Conservation (phyloP, 2,888 invertebrate genomes). For the Melangyna quadrimaculata region DNA sequence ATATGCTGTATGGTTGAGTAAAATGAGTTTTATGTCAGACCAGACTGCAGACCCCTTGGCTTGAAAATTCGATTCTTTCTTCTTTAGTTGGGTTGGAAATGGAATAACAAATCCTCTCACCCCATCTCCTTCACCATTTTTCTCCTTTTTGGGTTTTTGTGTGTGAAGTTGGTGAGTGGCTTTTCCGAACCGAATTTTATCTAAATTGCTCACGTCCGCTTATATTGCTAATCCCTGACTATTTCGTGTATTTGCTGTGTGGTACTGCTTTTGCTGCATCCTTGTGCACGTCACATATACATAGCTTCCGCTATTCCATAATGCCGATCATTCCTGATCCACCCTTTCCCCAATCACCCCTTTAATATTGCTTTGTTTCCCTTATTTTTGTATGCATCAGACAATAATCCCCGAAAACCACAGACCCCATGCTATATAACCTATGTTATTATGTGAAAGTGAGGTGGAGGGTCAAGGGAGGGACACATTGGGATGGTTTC, state of each 20-base stretch:
- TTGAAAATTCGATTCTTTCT: slow-evolving; percentile 65
- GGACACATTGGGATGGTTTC: not conserved
- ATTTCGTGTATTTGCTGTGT: slow-evolving; percentile 60
- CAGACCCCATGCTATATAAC: slow-evolving; percentile 43
- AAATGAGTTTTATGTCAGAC: slow-evolving; percentile 61
- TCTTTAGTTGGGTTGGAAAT: not conserved
- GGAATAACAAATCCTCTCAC: not conserved
- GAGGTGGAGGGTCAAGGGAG: no score
- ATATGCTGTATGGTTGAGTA: not conserved
- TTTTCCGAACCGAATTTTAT: slow-evolving; percentile 71
- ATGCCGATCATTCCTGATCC: not conserved
- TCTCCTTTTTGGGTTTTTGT: slow-evolving; percentile 36
- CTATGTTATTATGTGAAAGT: slow-evolving; percentile 43
- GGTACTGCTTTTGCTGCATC: slow-evolving; percentile 40
- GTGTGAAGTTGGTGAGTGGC: slow-evolving; percentile 69
- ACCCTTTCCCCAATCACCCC: not conserved
- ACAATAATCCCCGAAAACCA: slow-evolving; percentile 66
- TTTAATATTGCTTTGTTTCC: slow-evolving; percentile 26
- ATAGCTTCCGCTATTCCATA: slow-evolving; percentile 18
- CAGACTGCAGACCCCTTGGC: slow-evolving; percentile 59
- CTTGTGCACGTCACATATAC: slow-evolving; percentile 52
- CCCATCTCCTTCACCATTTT: not conserved
- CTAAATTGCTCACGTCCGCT: slow-evolving; percentile 72
- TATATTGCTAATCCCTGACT: slow-evolving; percentile 72
- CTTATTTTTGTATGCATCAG: slow-evolving; percentile 52